Percentiles rank a stretch among this genome's conserved stretches.
phyloP scores from a whole-genome alignment of 1,140 invertebrate species.

The Drosophila melanica region DNA sequence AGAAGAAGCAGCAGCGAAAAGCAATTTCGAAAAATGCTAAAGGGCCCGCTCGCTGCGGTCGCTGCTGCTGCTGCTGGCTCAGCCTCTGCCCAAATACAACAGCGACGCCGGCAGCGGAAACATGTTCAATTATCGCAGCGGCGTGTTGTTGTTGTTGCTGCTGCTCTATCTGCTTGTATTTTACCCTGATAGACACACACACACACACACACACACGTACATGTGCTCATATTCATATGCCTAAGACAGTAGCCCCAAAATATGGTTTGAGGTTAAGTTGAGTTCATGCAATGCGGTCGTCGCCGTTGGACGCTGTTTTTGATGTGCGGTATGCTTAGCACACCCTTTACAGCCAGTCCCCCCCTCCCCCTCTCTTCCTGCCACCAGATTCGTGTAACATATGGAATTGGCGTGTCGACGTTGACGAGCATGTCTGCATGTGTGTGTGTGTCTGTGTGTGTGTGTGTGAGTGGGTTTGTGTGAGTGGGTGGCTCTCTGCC shows the following conservation, averaged over 20 bases:
- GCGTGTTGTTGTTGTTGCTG: conserved; percentile 47
- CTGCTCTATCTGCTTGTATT: conserved; percentile 5
- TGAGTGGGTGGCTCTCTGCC: conserved; percentile 17
- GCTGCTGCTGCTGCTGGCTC: conserved; percentile 6
- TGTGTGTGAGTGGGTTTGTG: conserved; percentile 9
- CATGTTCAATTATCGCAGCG: conserved; percentile 72
- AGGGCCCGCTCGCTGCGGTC: conserved; percentile 39
- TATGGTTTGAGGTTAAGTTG: conserved; percentile 47
- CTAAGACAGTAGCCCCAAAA: conserved; percentile 16
- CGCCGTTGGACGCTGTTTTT: conserved; percentile 18
- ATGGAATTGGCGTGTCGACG: conserved; percentile 72
- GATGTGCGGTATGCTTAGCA: conserved; percentile 33
- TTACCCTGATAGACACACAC: not conserved
- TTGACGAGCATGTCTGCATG: conserved; percentile 53
- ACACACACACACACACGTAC: conserved; percentile 1
- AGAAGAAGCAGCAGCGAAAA: conserved; percentile 43
- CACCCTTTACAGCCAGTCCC: conserved; percentile 29
- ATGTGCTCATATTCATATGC: conserved; percentile 56
- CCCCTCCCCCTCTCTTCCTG: not conserved
- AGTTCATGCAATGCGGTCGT: conserved; percentile 54
- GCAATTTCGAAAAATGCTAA: conserved; percentile 70
- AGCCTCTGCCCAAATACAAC: conserved; percentile 22
- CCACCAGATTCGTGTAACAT: conserved; percentile 39
- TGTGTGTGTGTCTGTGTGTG: conserved; percentile 4
- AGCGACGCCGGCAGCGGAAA: conserved; percentile 55